phyloP scores from a whole-genome alignment of 2,888 invertebrate species.

The Ormyrus labotus region DNA sequence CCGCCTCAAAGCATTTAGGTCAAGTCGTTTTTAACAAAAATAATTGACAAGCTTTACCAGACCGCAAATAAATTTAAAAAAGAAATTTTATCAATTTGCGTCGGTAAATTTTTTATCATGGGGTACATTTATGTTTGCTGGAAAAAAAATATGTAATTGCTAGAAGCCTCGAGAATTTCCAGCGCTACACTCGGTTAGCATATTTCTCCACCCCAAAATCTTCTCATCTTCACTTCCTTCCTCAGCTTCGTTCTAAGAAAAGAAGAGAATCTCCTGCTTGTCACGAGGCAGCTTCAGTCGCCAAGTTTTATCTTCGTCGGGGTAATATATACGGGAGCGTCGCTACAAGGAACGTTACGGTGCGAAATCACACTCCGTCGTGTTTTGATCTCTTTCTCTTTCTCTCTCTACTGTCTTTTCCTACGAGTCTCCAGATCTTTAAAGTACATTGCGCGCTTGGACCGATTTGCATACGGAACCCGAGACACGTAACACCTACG shows the following conservation, averaged over 20 bases:
- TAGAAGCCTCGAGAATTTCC: constrained; percentile 2
- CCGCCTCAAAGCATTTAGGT: too few species aligned
- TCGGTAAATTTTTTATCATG: too few species aligned
- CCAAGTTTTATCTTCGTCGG: constrained; percentile 36
- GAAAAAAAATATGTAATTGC: too few species aligned
- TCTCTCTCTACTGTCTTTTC: not conserved
- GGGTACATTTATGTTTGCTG: too few species aligned
- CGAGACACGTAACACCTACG: constrained; percentile 37
- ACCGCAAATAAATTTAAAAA: too few species aligned
- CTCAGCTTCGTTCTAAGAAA: constrained; percentile 13
- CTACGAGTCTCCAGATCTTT: constrained; percentile 48
- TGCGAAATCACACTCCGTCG: constrained; percentile 11
- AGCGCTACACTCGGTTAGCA: not conserved
- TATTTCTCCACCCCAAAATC: not conserved
- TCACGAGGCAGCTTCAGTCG: constrained; percentile 28
- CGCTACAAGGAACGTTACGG: constrained; percentile 22
- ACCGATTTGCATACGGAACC: constrained; percentile 58
- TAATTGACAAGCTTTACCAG: too few species aligned
- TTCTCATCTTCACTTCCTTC: not conserved
- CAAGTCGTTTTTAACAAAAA: too few species aligned
- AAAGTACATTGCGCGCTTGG: constrained; percentile 56
- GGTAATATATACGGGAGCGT: constrained; percentile 23
- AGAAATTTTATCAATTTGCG: too few species aligned
- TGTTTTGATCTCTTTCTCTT: not conserved
- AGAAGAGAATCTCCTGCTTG: constrained; percentile 16